These are phyloP conservation scores for Synanthedon tipuliformis DNA, from an alignment of 2,888 invertebrate species.

Conservation along the genomic window DNA sequence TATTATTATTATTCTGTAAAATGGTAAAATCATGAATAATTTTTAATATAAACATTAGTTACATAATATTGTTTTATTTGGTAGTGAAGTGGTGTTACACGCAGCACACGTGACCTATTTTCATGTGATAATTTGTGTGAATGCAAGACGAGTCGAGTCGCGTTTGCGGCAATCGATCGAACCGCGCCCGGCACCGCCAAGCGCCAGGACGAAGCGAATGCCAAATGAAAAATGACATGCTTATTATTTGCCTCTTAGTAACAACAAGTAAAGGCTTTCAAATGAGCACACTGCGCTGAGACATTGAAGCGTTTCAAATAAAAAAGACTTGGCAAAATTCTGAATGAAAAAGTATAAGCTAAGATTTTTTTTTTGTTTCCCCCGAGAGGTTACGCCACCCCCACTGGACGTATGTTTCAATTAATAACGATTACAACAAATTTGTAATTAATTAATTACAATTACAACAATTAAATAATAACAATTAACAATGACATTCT, in stretches of 20 bases:
- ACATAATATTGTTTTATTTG: constrained; percentile 62
- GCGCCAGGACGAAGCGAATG: constrained; percentile 19
- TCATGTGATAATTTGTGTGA: constrained; percentile 8
- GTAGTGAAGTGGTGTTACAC: not conserved
- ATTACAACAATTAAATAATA: too few relatives aligned
- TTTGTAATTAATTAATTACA: too few relatives aligned
- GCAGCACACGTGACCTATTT: not conserved
- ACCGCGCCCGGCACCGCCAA: constrained; percentile 52
- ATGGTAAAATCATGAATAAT: constrained; percentile 68
- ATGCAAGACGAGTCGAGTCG: constrained; percentile 21
- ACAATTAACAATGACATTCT: too few relatives aligned
- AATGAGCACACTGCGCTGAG: too few relatives aligned
- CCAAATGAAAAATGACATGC: constrained; percentile 39
- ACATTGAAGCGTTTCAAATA: too few relatives aligned
- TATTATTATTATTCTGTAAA: constrained; percentile 66
- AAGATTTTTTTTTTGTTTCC: too few relatives aligned
- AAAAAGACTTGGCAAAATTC: too few relatives aligned
- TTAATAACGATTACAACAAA: too few relatives aligned
- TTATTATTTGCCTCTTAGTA: not conserved
- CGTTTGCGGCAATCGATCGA: constrained; percentile 43
- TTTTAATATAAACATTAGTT: constrained; percentile 68
- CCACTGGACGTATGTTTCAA: too few relatives aligned
- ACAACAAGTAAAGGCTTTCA: too few relatives aligned
- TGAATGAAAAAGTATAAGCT: too few relatives aligned
- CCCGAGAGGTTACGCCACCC: too few relatives aligned